Evolutionary conservation across 2,888 invertebrate genomes (phyloP), one percentile per base, ranked within the genome.

Genomic region (Perithous albicinctus): DNA sequence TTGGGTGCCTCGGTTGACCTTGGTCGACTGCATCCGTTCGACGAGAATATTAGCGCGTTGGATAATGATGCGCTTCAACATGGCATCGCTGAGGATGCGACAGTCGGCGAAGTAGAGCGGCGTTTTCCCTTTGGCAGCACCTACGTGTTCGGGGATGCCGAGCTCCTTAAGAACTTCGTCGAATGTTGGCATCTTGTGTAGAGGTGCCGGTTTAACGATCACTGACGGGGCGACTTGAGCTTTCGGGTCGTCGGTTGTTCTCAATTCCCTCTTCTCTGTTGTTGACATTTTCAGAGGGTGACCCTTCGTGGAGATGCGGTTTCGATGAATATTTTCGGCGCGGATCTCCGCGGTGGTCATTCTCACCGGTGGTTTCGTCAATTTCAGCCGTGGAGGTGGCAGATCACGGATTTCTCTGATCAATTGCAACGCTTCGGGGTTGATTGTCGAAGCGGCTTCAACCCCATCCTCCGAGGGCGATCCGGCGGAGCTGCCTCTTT

Each of bases 171-270:
- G 51, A 8, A 78, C 38, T 4, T 61, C 29, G 20, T 66, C 73
- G 15, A 80, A 80, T 0, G 61, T 15, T 5, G 78, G 78, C 5
- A 59, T n/a, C 23, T 70, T 35, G 1, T 18, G 12, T 0, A 46
- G 8, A 0, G 82, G 72, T 18, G 35, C 12, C 10, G 78, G 82
- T 5, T 64, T 61, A 0, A 78, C 67, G 18, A 3, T 46, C 2
- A 74, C 74, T 2, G 75, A 82, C n/a, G 82, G 82, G 32, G 82
- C 78, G 12, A 72, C n/a, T 0, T 35, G 20, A 6, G 82, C 78
- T 0, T 8, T 32, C 0, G 66, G 46, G 8, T 59, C n/a, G 41
- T 79, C 67, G 1, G 77, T 67, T 0, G 61, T 29, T 18, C 23
- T 26, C 32, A 46, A 2, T 12, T 29, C 43, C 38, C 26, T 59